These are phyloP conservation scores for Etheostoma cragini DNA, from an alignment of 2,113 vertebrate species.

Conservation along the genomic window DNA sequence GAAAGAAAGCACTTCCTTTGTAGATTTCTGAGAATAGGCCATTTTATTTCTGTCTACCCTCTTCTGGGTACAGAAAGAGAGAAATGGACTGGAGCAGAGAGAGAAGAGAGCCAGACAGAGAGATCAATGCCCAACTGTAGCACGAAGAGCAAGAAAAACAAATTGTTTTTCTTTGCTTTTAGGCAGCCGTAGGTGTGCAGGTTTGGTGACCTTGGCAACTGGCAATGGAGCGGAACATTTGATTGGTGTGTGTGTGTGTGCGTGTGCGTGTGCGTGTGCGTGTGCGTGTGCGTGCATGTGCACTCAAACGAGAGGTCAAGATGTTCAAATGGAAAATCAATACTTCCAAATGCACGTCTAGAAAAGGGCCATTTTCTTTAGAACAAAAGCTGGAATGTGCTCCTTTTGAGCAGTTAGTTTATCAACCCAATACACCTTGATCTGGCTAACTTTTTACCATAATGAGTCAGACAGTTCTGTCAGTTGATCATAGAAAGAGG, in stretches of 20 bases:
- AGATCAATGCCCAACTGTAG: slow-evolving; percentile 58
- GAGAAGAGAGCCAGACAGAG: slow-evolving; percentile 35
- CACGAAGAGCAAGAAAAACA: slow-evolving; percentile 49
- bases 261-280: slow-evolving; percentile 18
- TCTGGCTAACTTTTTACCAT: slow-evolving; percentile 16
- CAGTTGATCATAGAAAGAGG: slow-evolving; percentile 20
- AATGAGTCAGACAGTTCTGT: slow-evolving; percentile 37
- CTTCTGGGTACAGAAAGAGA: neutral
- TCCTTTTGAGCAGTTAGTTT: neutral
- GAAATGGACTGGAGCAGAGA: slow-evolving; percentile 49
- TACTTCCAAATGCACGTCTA: neutral
- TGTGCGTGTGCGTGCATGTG: slow-evolving; percentile 3
- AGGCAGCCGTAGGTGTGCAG: slow-evolving; percentile 23
- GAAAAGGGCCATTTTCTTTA: neutral
- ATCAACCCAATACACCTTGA: neutral
- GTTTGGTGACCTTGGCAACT: slow-evolving; percentile 67
- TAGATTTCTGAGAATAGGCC: slow-evolving; percentile 56
- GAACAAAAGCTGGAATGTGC: slow-evolving; percentile 4
- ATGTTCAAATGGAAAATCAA: slow-evolving; percentile 31
- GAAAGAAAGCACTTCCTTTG: slow-evolving; percentile 35
- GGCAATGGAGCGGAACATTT: slow-evolving; percentile 39
- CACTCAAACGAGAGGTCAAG: neutral
- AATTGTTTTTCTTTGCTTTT: slow-evolving; percentile 57
- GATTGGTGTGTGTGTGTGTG: slow-evolving; percentile 24
- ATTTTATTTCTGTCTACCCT: slow-evolving; percentile 59